Base-by-base conservation (phyloP, 2,797 vertebrate genomes). In the Prionace glauca region DNA sequence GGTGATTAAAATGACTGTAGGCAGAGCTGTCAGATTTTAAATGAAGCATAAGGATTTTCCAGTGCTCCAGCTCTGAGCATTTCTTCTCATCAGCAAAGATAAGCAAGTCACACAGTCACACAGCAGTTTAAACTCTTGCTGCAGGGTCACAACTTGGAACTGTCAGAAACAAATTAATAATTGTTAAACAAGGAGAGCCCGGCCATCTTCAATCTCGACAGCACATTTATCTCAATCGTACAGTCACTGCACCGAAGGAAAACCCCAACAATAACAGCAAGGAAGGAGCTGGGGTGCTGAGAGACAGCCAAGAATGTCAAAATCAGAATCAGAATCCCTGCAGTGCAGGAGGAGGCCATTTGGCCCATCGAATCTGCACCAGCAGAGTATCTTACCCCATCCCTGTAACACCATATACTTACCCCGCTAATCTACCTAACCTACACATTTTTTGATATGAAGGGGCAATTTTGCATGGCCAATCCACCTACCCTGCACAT, bases 91-190 rank as follows among this genome's bases (percentile, higher is more conserved):
- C 26, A 14, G 88, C 88, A n/a, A 60, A 91, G 29, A 65, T 65
- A n/a, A 60, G 24, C 29, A 93, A 92, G 8, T 69, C 62, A 69
- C 41, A 93, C 62, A 67, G n/a, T 41, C 65, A n/a, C 62, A 11
- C n/a, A 36, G 16, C 87, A 65, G 32, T 91, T 90, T 90, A 62
- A 60, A 90, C 50, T 29, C 56, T 90, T 60, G 60, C 60, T 65
- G 24, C 32, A 69, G 65, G 62, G 65, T 24, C 65, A 18, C 18
- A 67, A 2, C 65, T 22, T 36, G n/a, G 50, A 60, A 67, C 87
- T 93, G 90, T 93, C 90, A 93, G 62, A 69, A 69, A 41, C 62
- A 93, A 69, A 93, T 91, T 91, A 91, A 91, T 91, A 91, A 91
- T 69, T 67, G 90, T 32, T 41, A 69, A 93, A 12, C 90, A 41